Conservation (phyloP, 2,797 vertebrate genomes). For the Apogon hyalosoma region DNA sequence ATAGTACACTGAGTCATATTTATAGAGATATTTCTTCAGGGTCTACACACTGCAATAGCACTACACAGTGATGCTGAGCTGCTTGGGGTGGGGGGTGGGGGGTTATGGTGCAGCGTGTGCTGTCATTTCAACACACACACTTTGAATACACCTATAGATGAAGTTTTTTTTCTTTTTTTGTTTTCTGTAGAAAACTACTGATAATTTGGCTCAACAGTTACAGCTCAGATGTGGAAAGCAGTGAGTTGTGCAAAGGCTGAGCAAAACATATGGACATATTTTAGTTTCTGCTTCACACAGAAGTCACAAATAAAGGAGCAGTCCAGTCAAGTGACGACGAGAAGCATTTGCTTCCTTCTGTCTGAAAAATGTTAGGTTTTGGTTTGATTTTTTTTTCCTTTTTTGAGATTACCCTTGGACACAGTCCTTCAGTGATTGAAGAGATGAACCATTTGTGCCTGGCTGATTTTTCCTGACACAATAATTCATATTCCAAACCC, state of each 20-base stretch:
- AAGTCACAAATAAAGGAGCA: slow-evolving; percentile 76
- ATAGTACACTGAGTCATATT: slow-evolving; percentile 97
- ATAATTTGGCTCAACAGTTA: slow-evolving; percentile 84
- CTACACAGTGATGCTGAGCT: slow-evolving; percentile 96
- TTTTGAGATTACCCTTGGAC: neutral
- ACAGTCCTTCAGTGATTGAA: slow-evolving; percentile 17
- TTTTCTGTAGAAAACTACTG: slow-evolving; percentile 79
- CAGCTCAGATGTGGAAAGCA: slow-evolving; percentile 85
- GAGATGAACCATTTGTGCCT: slow-evolving; percentile 16
- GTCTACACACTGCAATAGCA: slow-evolving; percentile 94
- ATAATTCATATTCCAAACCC: slow-evolving; percentile 37
- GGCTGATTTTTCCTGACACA: slow-evolving; percentile 20
- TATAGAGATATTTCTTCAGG: slow-evolving; percentile 95
- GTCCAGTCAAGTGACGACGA: slow-evolving; percentile 13
- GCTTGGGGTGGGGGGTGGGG: slow-evolving; percentile 75
- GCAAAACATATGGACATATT: slow-evolving; percentile 80
- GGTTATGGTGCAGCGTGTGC: slow-evolving; percentile 20
- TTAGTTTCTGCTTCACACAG: slow-evolving; percentile 79
- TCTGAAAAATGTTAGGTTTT: slow-evolving; percentile 12
- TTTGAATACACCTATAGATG: slow-evolving; percentile 35
- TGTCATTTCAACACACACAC: slow-evolving; percentile 44
- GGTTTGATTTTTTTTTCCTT: neutral
- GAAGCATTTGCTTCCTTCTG: slow-evolving; percentile 21
- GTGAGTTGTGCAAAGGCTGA: slow-evolving; percentile 87
- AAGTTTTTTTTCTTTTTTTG: slow-evolving; percentile 9